Base-by-base conservation (phyloP, 2,113 vertebrate genomes). In the Raphicerus campestris region DNA sequence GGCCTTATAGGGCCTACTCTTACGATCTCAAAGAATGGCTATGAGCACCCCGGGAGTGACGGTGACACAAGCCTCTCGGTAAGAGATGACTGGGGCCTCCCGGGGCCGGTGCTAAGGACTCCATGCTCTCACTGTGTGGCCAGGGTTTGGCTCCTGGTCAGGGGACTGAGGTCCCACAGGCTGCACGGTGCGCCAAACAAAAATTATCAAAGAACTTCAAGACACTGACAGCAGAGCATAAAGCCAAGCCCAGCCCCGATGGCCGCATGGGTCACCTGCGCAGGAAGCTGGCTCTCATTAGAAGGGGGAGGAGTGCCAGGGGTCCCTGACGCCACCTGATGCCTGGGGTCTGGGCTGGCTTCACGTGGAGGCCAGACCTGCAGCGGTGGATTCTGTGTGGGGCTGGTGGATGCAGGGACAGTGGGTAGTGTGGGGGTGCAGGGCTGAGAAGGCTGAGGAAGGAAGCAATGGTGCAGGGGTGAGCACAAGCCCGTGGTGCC, bases 181-280 rank as follows among this genome's bases (percentile, higher is more conserved):
- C n/a, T n/a, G n/a, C n/a, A n/a, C n/a, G n/a, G n/a, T n/a, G n/a
- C n/a, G n/a, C n/a, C n/a, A n/a, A n/a, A n/a, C n/a, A n/a, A n/a
- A 24, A 32, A 28, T 49, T 13, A n/a, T 26, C 11, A 22, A 16
- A 42, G 95, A 63, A 26, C 66, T 56, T 90, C 26, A 70, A 89
- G 45, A 78, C 42, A 32, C 45, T 10, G 60, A 17, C 9, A 10
- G 77, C 35, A 39, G 58, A 66, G 10, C 39, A 1, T 39, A 4
- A 55, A 26, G 22, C 49, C 15, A 10, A 32, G 63, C 30, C 4
- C 1, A 16, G 19, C 10, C 53, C 47, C 0, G 2, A 14, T 1
- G 14, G 47, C 47, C 1, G 1, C 1, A 14, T 0, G 3, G 63
- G 55, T 2, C 22, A 0, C 6, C 0, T 1, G 30, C 6, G 17